Percentiles rank a stretch among this genome's conserved stretches.
phyloP scores from a whole-genome alignment of 2,797 vertebrate genomes.

The Clarias laeviceps region DNA sequence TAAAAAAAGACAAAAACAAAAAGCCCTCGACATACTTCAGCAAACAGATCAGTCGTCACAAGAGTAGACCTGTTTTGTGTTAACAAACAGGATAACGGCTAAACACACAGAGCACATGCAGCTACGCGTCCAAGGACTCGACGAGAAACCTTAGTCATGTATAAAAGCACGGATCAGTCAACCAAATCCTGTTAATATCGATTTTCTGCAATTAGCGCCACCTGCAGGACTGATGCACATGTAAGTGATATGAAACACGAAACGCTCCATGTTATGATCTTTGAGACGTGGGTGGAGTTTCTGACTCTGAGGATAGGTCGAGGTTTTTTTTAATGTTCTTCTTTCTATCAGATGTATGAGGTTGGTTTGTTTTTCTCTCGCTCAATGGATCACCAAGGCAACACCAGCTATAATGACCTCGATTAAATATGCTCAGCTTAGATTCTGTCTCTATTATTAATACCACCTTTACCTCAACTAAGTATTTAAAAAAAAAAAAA shows the following conservation, averaged over 20 bases:
- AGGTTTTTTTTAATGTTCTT: neutral
- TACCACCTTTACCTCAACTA: too few relatives aligned
- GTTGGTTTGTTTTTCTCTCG: neutral
- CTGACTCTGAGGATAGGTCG: neutral
- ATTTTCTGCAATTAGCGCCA: neutral
- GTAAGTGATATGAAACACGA: neutral
- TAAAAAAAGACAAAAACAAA: neutral
- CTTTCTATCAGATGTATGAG: neutral
- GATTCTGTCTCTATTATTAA: neutral
- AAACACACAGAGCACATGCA: slow-evolving; percentile 36
- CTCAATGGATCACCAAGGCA: neutral
- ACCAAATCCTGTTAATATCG: neutral
- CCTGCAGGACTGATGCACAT: neutral
- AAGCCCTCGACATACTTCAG: neutral
- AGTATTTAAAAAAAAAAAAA: too few relatives aligned
- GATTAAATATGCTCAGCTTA: neutral
- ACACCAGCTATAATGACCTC: neutral
- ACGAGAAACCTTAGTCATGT: neutral
- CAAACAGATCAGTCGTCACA: slow-evolving; percentile 4
- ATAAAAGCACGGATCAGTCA: neutral
- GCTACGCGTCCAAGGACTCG: slow-evolving; percentile 32
- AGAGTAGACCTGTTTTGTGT: slow-evolving; percentile 4
- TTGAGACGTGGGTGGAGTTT: neutral
- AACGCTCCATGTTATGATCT: neutral
- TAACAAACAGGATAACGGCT: slow-evolving; percentile 21